Percentiles rank a stretch among this genome's conserved stretches.
phyloP scores from a whole-genome alignment of 2,888 invertebrate species.

The Philereme vetulata region DNA sequence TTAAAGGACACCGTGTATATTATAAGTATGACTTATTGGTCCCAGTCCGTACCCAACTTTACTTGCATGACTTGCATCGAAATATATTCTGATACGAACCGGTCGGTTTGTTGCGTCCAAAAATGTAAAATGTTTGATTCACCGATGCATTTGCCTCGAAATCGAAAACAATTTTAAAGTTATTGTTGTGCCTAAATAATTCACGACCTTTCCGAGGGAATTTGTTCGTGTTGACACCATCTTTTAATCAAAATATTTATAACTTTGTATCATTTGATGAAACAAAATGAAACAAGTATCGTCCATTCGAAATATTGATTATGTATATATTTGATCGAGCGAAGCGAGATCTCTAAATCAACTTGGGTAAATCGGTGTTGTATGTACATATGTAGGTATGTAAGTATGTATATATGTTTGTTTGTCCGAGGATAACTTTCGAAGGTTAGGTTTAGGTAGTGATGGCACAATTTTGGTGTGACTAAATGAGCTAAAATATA shows the following conservation, averaged over 20 bases:
- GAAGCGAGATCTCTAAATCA: too few species aligned
- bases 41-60: constrained; percentile 6
- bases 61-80: constrained; percentile 8
- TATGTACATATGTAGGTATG: too few species aligned
- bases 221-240: constrained; percentile 9
- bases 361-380: too few species aligned
- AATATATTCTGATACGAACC: constrained; percentile 8
- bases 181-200: constrained; percentile 30
- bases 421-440: too few species aligned
- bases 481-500: too few species aligned
- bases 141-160: constrained; percentile 29
- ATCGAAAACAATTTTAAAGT: constrained; percentile 46
- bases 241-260: background rate
- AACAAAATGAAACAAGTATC: too few species aligned
- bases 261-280: background rate
- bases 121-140: constrained; percentile 44
- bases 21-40: background rate
- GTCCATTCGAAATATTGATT: too few species aligned
- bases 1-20: too few species aligned
- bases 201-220: constrained; percentile 1
- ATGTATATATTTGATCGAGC: too few species aligned
- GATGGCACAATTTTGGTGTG: too few species aligned
- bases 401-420: too few species aligned
- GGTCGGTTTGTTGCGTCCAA: constrained; percentile 36
- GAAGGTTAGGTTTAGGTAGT: too few species aligned